These are phyloP conservation scores for Pseudopodoces humilis DNA, from an alignment of 2,113 vertebrate species.

Conservation along the genomic window DNA sequence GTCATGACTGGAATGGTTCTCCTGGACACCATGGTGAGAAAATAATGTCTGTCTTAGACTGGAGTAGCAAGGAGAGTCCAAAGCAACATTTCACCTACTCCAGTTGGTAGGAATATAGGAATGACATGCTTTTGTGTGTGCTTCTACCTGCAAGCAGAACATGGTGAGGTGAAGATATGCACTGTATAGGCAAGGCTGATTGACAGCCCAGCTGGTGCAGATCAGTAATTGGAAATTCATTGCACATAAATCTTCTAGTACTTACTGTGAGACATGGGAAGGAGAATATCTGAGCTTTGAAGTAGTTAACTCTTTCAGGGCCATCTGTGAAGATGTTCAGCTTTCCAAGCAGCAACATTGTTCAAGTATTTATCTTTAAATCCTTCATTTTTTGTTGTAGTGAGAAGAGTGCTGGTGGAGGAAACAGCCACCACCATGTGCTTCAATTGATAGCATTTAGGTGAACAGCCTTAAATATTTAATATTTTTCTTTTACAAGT, in stretches of 20 bases:
- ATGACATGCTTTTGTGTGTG: constrained; percentile 52
- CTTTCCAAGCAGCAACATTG: neutral
- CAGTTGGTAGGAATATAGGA: constrained; percentile 39
- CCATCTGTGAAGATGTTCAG: constrained; percentile 1
- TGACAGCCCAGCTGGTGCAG: constrained; percentile 79
- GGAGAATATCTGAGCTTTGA: constrained; percentile 58
- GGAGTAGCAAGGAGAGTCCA: neutral
- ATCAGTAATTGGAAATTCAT: constrained; percentile 82
- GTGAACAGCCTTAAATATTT: constrained; percentile 50
- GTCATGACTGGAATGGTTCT: constrained; percentile 37
- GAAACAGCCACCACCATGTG: constrained; percentile 27
- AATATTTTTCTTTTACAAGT: constrained; percentile 10
- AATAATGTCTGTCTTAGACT: constrained; percentile 3
- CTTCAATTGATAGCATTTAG: constrained; percentile 24
- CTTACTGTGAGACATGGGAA: constrained; percentile 71
- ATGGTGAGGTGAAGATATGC: constrained; percentile 55
- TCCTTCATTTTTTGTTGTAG: neutral
- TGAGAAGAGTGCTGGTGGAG: constrained; percentile 11
- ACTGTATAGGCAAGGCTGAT: constrained; percentile 64
- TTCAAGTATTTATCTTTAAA: constrained; percentile 53
- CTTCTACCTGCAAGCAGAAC: constrained; percentile 29
- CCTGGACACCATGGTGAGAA: neutral
- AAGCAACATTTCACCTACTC: neutral
- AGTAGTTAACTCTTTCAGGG: constrained; percentile 73
- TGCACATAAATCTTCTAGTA: constrained; percentile 79